phyloP scores from a whole-genome alignment of 2,113 vertebrate species.

The Irena cyanogastra region DNA sequence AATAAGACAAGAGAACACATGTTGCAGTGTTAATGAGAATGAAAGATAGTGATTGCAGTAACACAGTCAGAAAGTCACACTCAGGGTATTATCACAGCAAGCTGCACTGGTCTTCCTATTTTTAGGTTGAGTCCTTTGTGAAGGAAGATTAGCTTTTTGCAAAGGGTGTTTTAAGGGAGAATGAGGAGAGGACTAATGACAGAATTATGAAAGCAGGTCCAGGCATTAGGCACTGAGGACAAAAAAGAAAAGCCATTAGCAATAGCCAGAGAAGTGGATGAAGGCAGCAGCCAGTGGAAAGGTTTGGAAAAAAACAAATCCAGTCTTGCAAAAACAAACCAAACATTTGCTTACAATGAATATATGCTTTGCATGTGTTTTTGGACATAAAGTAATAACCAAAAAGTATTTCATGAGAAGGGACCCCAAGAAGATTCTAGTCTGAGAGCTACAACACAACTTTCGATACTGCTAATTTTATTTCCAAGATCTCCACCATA shows the following conservation, averaged over 20 bases:
- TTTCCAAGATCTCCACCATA: neutral
- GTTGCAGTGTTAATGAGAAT: conserved; percentile 1
- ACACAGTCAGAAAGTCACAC: neutral
- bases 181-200: neutral
- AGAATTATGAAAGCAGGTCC: neutral
- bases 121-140: neutral
- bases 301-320: neutral
- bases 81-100: neutral
- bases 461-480: neutral
- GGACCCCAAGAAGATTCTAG: neutral
- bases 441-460: neutral
- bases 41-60: neutral
- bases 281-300: neutral
- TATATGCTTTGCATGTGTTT: neutral
- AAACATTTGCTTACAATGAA: neutral
- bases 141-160: neutral
- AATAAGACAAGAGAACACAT: neutral
- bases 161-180: neutral
- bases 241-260: neutral
- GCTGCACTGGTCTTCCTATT: neutral
- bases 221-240: neutral
- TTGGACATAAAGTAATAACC: neutral
- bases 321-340: neutral
- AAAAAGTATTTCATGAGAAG: neutral
- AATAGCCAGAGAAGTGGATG: neutral